Conservation (phyloP, 2,113 vertebrate genomes). For the Lepisosteus oculatus region DNA sequence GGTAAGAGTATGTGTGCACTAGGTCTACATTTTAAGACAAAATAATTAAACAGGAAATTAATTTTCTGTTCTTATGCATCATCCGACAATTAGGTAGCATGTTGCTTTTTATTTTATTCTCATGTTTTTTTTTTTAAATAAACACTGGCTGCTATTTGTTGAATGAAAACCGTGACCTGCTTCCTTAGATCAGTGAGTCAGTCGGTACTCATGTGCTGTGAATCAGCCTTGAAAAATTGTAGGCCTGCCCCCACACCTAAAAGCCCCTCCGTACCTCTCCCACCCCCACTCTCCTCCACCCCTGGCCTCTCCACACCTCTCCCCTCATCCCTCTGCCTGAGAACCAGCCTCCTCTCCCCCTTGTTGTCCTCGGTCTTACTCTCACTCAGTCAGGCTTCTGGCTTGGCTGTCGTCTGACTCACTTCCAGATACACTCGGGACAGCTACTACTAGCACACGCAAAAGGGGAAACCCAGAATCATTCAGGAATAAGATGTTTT, state of each 20-base stretch:
- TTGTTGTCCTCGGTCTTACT: constrained; percentile 39
- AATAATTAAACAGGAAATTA: constrained; percentile 27
- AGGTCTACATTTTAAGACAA: too few relatives aligned
- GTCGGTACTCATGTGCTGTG: constrained; percentile 58
- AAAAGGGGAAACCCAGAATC: constrained; percentile 49
- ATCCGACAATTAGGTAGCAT: constrained; percentile 35
- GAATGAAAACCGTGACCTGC: constrained; percentile 53
- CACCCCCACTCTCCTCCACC: constrained; percentile 42
- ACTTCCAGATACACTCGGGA: constrained; percentile 55
- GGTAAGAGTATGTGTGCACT: too few relatives aligned
- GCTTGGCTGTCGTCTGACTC: constrained; percentile 47
- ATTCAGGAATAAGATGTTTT: constrained; percentile 58
- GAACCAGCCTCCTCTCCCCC: constrained; percentile 30
- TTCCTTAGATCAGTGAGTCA: constrained; percentile 70
- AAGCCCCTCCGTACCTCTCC: constrained; percentile 55
- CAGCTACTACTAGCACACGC: constrained; percentile 47
- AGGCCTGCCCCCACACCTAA: constrained; percentile 31
- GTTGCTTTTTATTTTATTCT: constrained; percentile 31
- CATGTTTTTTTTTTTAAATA: constrained; percentile 40
- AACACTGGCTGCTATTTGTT: constrained; percentile 46
- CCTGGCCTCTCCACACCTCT: constrained; percentile 47
- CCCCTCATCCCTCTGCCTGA: neutral
- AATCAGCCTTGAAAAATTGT: constrained; percentile 42
- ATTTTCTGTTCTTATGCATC: constrained; percentile 28
- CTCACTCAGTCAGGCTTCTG: constrained; percentile 27